A percentile compares a stretch with the other conserved stretches of the same genome.
Evolutionary conservation across 2,888 invertebrate species (phyloP).

Genomic region (Acleris emargana): DNA sequence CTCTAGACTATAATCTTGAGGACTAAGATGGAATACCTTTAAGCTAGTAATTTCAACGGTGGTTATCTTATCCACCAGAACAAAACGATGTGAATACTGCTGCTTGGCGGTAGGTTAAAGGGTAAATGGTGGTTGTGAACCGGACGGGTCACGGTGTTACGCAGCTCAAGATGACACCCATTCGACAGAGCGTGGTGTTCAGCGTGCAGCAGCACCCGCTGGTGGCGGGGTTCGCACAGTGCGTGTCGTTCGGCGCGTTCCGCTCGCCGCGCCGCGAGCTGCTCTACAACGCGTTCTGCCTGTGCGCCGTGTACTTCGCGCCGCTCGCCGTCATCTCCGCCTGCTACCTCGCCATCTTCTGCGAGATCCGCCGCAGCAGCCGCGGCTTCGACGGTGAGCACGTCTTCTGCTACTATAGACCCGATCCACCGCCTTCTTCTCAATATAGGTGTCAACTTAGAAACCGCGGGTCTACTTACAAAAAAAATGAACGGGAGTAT

Average conservation of each 20-base stretch:
- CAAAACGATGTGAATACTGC: too few species aligned
- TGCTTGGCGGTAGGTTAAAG: too few species aligned
- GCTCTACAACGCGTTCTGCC: constrained; percentile 88
- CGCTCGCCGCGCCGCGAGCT: constrained; percentile 85
- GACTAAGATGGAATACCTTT: too few species aligned
- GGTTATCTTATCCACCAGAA: not conserved
- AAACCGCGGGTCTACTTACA: too few species aligned
- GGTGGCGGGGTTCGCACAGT: constrained; percentile 87
- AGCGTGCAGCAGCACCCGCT: constrained; percentile 86
- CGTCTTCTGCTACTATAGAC: too few species aligned
- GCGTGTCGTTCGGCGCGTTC: constrained; percentile 90
- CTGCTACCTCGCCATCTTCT: constrained; percentile 89
- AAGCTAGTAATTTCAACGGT: not conserved
- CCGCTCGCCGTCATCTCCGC: constrained; percentile 88
- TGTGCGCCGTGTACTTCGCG: constrained; percentile 89
- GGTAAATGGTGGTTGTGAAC: not conserved
- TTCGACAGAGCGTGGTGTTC: constrained; percentile 91
- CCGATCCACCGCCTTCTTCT: too few species aligned
- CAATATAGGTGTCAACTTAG: too few species aligned
- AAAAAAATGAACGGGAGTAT: too few species aligned
- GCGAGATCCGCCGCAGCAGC: constrained; percentile 87
- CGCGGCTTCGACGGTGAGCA: constrained; percentile 82
- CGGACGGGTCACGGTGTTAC: too few species aligned
- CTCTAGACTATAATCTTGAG: too few species aligned
- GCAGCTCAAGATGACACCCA: too few species aligned